Conservation (phyloP, 2,113 vertebrate genomes). For the Elephantulus edwardii region DNA sequence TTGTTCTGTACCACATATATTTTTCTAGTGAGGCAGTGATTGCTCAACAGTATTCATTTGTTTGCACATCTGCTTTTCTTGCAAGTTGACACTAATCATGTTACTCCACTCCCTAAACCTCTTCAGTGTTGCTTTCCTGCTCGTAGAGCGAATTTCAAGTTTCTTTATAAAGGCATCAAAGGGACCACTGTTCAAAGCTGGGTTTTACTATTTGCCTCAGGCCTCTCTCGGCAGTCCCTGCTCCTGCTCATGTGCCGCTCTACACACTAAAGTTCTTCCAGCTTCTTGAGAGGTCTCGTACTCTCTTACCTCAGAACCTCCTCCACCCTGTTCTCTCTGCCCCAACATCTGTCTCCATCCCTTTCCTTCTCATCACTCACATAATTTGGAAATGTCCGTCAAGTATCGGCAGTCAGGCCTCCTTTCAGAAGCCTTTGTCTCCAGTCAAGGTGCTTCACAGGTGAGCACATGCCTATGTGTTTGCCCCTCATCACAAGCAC, state of each 20-base stretch:
- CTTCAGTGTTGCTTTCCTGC: neutral
- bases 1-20: accelerated
- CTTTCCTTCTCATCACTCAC: neutral
- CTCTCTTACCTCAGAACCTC: neutral
- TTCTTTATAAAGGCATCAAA: neutral
- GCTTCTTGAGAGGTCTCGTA: neutral
- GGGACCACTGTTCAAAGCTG: neutral
- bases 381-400: neutral
- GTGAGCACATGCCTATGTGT: accelerated
- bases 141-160: neutral
- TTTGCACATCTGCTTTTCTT: neutral
- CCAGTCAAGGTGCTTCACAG: accelerated
- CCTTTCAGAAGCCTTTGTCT: neutral
- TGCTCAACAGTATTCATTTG: neutral
- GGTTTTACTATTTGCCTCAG: neutral
- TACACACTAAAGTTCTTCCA: neutral
- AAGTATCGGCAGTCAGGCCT: neutral
- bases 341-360: neutral
- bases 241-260: accelerated
- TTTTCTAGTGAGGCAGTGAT: accelerated
- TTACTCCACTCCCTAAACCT: neutral
- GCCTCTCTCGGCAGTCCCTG: neutral
- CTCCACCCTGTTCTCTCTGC: neutral
- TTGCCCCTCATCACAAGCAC: neutral
- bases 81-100: neutral